Percentiles rank a stretch among this genome's conserved stretches.
These are phyloP conservation scores for Thripadectes ignobilis DNA, from an alignment of 2,797 vertebrate genomes.

Conservation along the genomic window DNA sequence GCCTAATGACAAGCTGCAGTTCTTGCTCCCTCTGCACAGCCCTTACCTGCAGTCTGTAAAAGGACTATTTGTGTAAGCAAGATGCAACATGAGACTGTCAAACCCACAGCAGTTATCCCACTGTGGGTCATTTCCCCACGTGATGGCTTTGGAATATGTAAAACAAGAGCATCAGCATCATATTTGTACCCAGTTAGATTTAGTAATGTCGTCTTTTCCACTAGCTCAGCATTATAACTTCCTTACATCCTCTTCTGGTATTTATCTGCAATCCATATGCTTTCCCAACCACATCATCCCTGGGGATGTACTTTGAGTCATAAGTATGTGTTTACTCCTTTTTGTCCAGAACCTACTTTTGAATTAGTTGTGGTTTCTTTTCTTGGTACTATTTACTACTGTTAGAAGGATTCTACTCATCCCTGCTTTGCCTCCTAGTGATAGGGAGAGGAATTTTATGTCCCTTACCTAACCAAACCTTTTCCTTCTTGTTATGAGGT, in stretches of 20 bases:
- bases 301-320: neutral
- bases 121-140: neutral
- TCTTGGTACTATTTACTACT: neutral
- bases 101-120: neutral
- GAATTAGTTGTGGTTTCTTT: neutral
- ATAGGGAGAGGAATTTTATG: neutral
- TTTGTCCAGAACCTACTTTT: neutral
- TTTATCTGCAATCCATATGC: neutral
- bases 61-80: neutral
- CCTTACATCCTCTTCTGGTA: neutral
- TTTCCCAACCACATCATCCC: neutral
- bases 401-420: neutral
- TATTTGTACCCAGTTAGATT: neutral
- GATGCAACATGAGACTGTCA: neutral
- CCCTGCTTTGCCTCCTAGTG: neutral
- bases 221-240: neutral
- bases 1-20: neutral
- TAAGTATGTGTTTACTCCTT: neutral
- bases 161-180: neutral
- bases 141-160: neutral
- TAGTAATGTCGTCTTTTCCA: neutral
- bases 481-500: neutral
- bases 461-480: neutral
- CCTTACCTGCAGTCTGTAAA: neutral
- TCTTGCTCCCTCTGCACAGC: neutral